Evolutionary conservation across 1,140 invertebrate species (phyloP).

Genomic region (Drosophila trapezifrons): DNA sequence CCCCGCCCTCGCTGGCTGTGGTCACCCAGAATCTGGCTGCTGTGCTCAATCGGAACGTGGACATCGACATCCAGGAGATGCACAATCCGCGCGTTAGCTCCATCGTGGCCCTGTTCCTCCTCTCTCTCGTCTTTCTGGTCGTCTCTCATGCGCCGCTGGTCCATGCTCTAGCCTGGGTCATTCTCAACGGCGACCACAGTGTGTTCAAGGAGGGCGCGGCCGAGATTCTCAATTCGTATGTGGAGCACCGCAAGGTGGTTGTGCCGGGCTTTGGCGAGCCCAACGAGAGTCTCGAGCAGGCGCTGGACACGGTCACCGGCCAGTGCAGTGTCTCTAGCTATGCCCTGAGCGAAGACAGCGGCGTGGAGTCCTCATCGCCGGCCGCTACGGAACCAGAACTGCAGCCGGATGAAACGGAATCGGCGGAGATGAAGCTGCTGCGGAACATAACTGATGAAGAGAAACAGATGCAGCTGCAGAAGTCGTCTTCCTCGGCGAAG

Average conservation of each 20-base stretch:
- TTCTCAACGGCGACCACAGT: constrained; percentile 90
- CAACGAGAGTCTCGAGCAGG: constrained; percentile 88
- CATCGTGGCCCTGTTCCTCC: constrained; percentile 94
- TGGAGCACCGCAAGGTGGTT: constrained; percentile 85
- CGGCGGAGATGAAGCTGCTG: constrained; percentile 53
- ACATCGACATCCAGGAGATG: constrained; percentile 85
- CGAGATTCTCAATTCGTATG: constrained; percentile 90
- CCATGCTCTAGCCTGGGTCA: constrained; percentile 93
- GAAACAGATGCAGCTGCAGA: constrained; percentile 88
- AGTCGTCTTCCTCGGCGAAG: constrained; percentile 60
- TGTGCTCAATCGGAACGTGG: constrained; percentile 86
- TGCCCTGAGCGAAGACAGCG: constrained; percentile 58
- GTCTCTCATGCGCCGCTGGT: constrained; percentile 95
- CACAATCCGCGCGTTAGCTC: constrained; percentile 91
- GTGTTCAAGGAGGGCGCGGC: constrained; percentile 90
- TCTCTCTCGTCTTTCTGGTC: constrained; percentile 98
- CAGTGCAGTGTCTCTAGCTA: constrained; percentile 52
- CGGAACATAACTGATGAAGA: constrained; percentile 97
- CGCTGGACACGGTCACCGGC: constrained; percentile 84
- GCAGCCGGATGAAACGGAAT: constrained; percentile 17
- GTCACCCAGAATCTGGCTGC: constrained; percentile 87
- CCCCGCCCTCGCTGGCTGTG: constrained; percentile 85
- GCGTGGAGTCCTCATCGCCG: constrained; percentile 47
- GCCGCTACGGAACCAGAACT: constrained; percentile 38
- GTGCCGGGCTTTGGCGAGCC: constrained; percentile 85